A percentile compares a stretch with the other conserved stretches of the same genome.
phyloP scores from a whole-genome alignment of 1,140 invertebrate genomes.

The Phthorimaea operculella region DNA sequence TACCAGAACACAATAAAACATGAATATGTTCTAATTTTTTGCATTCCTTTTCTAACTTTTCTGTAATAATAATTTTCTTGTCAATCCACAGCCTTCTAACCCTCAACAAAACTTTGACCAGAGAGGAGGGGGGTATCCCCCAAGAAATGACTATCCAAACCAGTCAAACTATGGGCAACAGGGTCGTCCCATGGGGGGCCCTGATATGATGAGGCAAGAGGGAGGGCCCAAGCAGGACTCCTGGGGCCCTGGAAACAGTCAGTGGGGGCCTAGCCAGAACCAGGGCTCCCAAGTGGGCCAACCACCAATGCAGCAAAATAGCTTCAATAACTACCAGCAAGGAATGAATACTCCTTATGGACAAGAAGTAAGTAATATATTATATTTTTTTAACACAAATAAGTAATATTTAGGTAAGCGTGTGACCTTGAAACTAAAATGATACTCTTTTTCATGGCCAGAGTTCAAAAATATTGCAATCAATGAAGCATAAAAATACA shows the following conservation, averaged over 20 bases:
- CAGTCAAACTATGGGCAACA: background rate
- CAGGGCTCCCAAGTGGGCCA: background rate
- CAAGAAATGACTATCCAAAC: conserved; percentile 1
- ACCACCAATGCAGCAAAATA: background rate
- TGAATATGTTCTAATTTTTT: too few relatives aligned
- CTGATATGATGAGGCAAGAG: background rate
- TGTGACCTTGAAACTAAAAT: too few relatives aligned
- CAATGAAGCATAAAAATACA: too few relatives aligned
- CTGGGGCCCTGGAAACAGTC: background rate
- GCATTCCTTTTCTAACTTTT: too few relatives aligned
- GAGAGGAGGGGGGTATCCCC: background rate
- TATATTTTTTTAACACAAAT: background rate
- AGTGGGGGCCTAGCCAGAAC: background rate
- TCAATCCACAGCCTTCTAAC: background rate
- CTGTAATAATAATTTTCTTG: too few relatives aligned
- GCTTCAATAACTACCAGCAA: background rate
- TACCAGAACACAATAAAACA: too few relatives aligned
- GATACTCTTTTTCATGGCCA: too few relatives aligned
- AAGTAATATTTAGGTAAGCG: too few relatives aligned
- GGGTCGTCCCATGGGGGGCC: background rate
- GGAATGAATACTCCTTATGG: background rate
- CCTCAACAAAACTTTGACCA: background rate
- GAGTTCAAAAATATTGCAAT: too few relatives aligned
- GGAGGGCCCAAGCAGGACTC: background rate
- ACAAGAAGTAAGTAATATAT: background rate